Evolutionary conservation across 2,113 vertebrate species (phyloP).

Genomic region (Rhinolophus ferrumequinum): DNA sequence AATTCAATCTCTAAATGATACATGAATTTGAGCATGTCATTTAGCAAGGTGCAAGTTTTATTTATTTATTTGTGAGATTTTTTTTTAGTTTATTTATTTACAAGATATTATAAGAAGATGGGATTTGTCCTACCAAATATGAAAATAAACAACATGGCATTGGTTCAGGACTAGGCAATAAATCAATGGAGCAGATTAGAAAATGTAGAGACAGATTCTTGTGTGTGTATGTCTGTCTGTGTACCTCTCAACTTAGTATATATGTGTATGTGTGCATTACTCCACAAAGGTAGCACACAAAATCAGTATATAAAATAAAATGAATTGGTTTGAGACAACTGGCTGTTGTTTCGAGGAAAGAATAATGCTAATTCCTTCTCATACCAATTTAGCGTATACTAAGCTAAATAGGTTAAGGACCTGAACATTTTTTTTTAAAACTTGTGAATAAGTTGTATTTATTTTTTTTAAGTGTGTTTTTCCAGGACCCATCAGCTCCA

Average conservation of each 20-base stretch:
- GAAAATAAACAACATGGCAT: background rate
- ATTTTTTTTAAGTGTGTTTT: too few relatives aligned
- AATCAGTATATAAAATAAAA: constrained; percentile 15
- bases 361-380: constrained; percentile 5
- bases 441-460: too few relatives aligned
- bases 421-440: too few relatives aligned
- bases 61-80: background rate
- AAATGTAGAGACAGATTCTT: background rate
- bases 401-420: background rate
- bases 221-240: background rate
- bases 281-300: background rate
- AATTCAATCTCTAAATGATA: background rate
- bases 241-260: background rate
- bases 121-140: background rate
- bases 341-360: background rate
- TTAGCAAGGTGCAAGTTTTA: background rate
- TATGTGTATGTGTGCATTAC: background rate
- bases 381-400: background rate
- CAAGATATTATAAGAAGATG: background rate
- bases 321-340: constrained; percentile 1
- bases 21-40: background rate
- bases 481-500: too few relatives aligned
- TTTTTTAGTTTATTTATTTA: background rate
- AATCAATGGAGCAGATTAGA: background rate
- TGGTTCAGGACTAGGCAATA: background rate